A percentile compares a stretch with the other conserved stretches of the same genome.
Evolutionary conservation across 2,113 vertebrate genomes (phyloP).

Genomic region (Cyprinus carpio): DNA sequence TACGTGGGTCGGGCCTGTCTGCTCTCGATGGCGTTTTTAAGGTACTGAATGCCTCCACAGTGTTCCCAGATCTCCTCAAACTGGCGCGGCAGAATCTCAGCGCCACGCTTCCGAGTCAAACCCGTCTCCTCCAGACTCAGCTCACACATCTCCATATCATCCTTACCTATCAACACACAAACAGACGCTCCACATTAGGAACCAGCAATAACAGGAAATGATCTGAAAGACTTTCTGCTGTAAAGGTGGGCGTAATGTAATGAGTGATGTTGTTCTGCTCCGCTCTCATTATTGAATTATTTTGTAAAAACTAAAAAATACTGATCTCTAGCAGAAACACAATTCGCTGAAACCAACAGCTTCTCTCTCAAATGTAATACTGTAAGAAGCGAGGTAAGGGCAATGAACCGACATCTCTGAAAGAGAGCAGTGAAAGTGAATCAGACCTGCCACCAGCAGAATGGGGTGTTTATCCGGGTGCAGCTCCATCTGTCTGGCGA

Average conservation of each 20-base stretch:
- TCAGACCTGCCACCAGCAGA: constrained; percentile 91
- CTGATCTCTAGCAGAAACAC: too few species aligned
- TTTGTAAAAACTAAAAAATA: too few species aligned
- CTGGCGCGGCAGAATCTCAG: constrained; percentile 93
- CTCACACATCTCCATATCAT: constrained; percentile 99
- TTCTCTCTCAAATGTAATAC: neutral
- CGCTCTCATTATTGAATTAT: too few species aligned
- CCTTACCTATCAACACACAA: constrained; percentile 81
- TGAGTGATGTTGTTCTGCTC: too few species aligned
- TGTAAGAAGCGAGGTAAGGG: neutral
- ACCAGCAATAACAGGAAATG: too few species aligned
- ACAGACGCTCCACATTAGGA: neutral
- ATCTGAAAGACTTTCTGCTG: too few species aligned
- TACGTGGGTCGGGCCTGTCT: constrained; percentile 92
- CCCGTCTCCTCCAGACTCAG: constrained; percentile 97
- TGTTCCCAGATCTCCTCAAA: constrained; percentile 98
- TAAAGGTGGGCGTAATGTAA: too few species aligned
- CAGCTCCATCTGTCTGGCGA: constrained; percentile 97
- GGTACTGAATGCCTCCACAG: constrained; percentile 92
- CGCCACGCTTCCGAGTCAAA: constrained; percentile 90
- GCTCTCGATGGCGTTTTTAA: constrained; percentile 91
- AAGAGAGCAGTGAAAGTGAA: neutral
- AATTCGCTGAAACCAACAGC: too few species aligned
- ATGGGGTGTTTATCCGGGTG: constrained; percentile 97
- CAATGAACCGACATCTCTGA: too few species aligned